These are phyloP conservation scores for Serripes groenlandicus DNA, from an alignment of 2,888 invertebrate genomes.

Conservation along the genomic window DNA sequence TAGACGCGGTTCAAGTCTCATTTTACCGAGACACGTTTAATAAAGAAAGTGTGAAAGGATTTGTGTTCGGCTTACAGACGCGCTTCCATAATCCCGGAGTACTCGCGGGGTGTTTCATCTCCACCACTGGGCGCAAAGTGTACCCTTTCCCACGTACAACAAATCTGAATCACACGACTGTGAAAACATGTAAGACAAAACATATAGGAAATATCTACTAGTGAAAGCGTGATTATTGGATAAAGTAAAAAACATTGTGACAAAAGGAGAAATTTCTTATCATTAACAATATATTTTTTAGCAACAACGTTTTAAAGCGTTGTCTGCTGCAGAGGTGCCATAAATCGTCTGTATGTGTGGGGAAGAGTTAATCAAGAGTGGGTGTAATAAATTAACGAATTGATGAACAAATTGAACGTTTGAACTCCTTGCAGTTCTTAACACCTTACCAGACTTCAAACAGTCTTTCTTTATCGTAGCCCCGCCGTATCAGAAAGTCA, in stretches of 20 bases:
- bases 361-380: background rate
- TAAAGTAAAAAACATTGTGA: background rate
- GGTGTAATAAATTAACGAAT: constrained; percentile 4
- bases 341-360: no score
- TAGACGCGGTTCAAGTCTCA: no score
- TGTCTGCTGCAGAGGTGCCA: no score
- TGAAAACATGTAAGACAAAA: no score
- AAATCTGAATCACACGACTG: no score
- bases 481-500: no score
- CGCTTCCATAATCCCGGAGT: constrained; percentile 1
- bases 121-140: background rate
- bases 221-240: background rate
- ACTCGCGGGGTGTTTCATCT: background rate
- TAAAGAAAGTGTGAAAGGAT: constrained; percentile 11
- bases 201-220: background rate
- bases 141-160: constrained; percentile 3
- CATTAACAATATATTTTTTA: background rate
- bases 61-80: background rate
- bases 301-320: background rate
- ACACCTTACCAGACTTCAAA: background rate
- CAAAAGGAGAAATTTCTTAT: constrained; percentile 7
- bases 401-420: constrained; percentile 4
- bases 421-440: background rate
- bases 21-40: no score
- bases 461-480: no score